Percentiles rank a stretch among this genome's conserved stretches.
Conservation (phyloP, 1,140 invertebrate genomes). For the Aphelinus atriplicis region DNA sequence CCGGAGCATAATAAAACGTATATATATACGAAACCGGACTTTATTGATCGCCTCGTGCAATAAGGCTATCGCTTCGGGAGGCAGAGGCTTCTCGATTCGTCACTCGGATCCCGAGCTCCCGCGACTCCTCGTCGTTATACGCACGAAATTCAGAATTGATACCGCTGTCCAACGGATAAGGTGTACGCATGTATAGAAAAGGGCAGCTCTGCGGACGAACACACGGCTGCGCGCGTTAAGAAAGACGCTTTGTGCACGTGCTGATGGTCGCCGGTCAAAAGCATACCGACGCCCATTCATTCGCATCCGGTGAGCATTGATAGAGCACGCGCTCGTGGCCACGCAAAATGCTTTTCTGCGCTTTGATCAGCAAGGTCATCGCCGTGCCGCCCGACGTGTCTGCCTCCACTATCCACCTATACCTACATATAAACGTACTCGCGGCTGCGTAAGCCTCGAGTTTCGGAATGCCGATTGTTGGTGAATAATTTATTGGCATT, state of each 20-base stretch:
- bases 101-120: too few species aligned
- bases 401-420: conserved; percentile 34
- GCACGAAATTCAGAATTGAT: too few species aligned
- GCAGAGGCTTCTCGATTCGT: too few species aligned
- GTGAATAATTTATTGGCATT: conserved; percentile 31
- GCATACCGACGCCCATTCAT: conserved; percentile 52
- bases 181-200: background rate
- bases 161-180: too few species aligned
- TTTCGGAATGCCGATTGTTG: conserved; percentile 26
- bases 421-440: conserved; percentile 32
- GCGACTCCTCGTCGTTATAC: too few species aligned
- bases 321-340: conserved; percentile 42
- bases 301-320: conserved; percentile 54
- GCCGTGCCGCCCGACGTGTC: background rate
- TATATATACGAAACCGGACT: too few species aligned
- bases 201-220: too few species aligned
- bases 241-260: conserved; percentile 36
- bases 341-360: conserved; percentile 46
- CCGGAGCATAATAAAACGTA: too few species aligned
- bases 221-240: conserved; percentile 27
- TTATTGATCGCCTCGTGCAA: too few species aligned
- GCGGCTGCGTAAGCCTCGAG: conserved; percentile 10
- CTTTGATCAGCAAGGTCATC: conserved; percentile 49
- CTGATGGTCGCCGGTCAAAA: conserved; percentile 46
- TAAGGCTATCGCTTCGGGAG: too few species aligned